Percentiles rank a stretch among this genome's conserved stretches.
Evolutionary conservation across 2,888 invertebrate genomes (phyloP).

Genomic region (Andrena hattorfiana): DNA sequence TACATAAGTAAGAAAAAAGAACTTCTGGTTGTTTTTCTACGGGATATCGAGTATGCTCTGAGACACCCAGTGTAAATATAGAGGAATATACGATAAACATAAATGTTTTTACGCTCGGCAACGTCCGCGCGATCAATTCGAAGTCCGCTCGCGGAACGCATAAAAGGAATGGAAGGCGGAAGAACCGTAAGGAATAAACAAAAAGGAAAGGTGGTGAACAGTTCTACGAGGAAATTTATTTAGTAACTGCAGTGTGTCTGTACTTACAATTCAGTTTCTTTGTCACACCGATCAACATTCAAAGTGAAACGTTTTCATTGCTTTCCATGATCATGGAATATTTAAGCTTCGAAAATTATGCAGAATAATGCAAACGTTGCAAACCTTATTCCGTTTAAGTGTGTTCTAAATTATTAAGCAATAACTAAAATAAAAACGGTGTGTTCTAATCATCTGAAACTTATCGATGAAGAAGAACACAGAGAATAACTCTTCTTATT

Average conservation of each 20-base stretch:
- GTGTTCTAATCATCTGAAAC: too few species aligned
- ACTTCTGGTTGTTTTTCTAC: background rate
- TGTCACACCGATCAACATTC: background rate
- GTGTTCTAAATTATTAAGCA: too few species aligned
- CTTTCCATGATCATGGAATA: too few species aligned
- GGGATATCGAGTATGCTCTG: background rate
- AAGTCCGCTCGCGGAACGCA: conserved; percentile 30
- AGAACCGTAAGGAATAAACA: conserved; percentile 15
- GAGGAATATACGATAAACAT: background rate
- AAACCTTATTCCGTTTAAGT: background rate
- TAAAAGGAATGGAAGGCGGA: conserved; percentile 12
- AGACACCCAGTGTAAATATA: conserved; percentile 8
- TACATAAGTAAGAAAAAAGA: too few species aligned
- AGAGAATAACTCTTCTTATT: too few species aligned
- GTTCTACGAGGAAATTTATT: conserved; percentile 7
- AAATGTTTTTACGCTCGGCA: conserved; percentile 27
- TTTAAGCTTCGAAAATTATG: too few species aligned
- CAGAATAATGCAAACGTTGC: too few species aligned
- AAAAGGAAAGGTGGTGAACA: background rate
- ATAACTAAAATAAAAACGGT: too few species aligned
- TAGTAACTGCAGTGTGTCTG: background rate
- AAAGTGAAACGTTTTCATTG: background rate
- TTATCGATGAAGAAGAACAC: too few species aligned
- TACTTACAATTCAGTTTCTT: conserved; percentile 4
- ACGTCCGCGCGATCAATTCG: conserved; percentile 30